Evolutionary conservation across 2,888 invertebrate genomes (phyloP), one percentile per base, ranked within the genome.

Genomic region (Ophraella communa): DNA sequence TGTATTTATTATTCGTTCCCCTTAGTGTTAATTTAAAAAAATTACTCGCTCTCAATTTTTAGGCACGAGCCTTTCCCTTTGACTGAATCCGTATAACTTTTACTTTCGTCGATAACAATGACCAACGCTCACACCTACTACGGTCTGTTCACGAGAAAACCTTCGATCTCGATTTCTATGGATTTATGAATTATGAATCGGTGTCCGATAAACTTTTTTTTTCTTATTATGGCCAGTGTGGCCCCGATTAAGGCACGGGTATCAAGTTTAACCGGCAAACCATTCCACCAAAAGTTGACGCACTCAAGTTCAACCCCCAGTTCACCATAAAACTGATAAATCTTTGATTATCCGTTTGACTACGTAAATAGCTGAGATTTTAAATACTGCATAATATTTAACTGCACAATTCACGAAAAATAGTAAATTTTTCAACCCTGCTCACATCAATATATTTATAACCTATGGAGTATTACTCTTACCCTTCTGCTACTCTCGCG

Each of bases 141-240:
- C 49, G 27, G 8, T 51, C 14, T 8, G 49, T 51, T 27, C 49
- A 47, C 47, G 23, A 47, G 23, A 23, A 47, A 47, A 47, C 47
- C 47, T 47, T 47, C 47, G 47, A 47, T 23, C 47, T 47, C 21
- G 47, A 47, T 23, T 21, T 47, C 21, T 47, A 20, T n/a, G 47
- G 47, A 47, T 47, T 47, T 47, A 51, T 51, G 49, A 51, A 51
- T 51, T 51, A 51, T 51, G 49, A 27, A 27, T 51, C 49, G 49
- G 27, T 27, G 49, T 7, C 27, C 49, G 17, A 51, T 51, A 24
- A 27, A 27, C 27, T 51, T 24, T 24, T 51, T 51, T 27, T 51
- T 14, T 51, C 17, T 51, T n/a, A 51, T 4, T 49, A 49, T 24
- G 24, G 14, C 49, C 49, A 49, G 24, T 14, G 24, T 24, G 49